phyloP scores from a whole-genome alignment of 2,113 vertebrate genomes.

The Ancistrus triradiatus region DNA sequence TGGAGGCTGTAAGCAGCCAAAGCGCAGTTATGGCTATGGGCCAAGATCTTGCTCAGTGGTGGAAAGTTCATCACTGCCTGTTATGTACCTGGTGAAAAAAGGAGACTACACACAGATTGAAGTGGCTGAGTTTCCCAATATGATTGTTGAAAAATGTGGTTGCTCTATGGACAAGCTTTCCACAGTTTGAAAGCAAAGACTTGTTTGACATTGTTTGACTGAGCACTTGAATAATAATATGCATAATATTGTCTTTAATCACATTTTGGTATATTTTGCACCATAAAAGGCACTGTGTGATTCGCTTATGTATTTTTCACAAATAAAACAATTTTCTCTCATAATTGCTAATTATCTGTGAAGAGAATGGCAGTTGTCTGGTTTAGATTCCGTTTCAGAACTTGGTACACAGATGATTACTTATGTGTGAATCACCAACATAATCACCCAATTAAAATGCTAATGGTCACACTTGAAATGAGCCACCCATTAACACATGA shows the following conservation, averaged over 20 bases:
- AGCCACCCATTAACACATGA: slow-evolving; percentile 13
- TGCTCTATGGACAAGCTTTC: slow-evolving; percentile 59
- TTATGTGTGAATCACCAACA: neutral
- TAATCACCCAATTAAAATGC: neutral
- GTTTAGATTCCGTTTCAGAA: too few relatives aligned
- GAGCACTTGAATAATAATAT: slow-evolving; percentile 16
- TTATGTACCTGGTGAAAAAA: slow-evolving; percentile 72
- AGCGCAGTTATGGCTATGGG: slow-evolving; percentile 49
- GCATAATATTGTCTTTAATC: neutral
- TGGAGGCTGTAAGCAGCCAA: slow-evolving; percentile 59
- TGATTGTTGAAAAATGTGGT: slow-evolving; percentile 70
- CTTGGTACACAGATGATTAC: neutral
- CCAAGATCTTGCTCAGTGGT: slow-evolving; percentile 57
- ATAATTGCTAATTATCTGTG: too few relatives aligned
- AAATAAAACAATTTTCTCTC: slow-evolving; percentile 23
- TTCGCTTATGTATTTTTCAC: slow-evolving; percentile 7
- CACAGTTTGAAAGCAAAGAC: slow-evolving; percentile 48
- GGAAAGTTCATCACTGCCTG: slow-evolving; percentile 64
- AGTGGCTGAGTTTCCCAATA: slow-evolving; percentile 72
- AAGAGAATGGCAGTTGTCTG: too few relatives aligned
- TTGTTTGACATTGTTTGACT: neutral
- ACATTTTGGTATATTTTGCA: slow-evolving; percentile 9
- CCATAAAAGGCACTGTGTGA: slow-evolving; percentile 13
- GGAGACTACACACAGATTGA: slow-evolving; percentile 72
- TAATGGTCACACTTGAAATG: neutral